Evolutionary conservation across 2,888 invertebrate genomes (phyloP).

Genomic region (Drosophila maculinotata): DNA sequence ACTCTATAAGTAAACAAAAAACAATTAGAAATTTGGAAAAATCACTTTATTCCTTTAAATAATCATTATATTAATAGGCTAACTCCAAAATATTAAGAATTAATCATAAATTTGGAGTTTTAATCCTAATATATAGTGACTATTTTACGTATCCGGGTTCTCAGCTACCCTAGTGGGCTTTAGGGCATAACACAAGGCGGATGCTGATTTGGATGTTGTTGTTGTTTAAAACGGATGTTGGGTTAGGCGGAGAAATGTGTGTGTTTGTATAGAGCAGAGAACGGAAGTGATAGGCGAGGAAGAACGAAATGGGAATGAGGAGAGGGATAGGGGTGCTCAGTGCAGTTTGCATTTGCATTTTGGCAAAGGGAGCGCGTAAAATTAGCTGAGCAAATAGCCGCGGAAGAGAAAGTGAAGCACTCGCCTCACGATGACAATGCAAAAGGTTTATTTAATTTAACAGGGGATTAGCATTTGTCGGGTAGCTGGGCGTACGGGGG

Average conservation of each 20-base stretch:
- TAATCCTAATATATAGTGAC: too few species aligned
- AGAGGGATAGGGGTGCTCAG: not conserved
- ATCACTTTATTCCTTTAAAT: too few species aligned
- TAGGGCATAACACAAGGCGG: conserved; percentile 32
- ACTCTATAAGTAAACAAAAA: too few species aligned
- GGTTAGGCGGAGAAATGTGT: conserved; percentile 19
- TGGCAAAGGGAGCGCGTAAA: conserved; percentile 62
- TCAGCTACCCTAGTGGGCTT: not conserved
- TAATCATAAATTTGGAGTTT: too few species aligned
- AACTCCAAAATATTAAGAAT: too few species aligned
- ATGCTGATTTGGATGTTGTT: conserved; percentile 27
- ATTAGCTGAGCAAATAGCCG: conserved; percentile 61
- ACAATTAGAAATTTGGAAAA: too few species aligned
- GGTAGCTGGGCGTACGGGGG: not conserved
- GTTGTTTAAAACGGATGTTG: conserved; percentile 51
- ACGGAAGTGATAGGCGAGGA: not conserved
- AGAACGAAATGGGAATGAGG: too few species aligned
- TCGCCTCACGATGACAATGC: conserved; percentile 49
- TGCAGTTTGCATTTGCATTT: conserved; percentile 65
- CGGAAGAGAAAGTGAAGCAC: conserved; percentile 33
- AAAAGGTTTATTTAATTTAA: conserved; percentile 68
- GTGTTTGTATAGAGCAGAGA: not conserved
- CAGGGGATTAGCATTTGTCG: conserved; percentile 47
- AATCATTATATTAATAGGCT: too few species aligned
- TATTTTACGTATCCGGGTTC: not conserved